Conservation (phyloP, 2,797 vertebrate genomes). For the Sebastes cheni region DNA sequence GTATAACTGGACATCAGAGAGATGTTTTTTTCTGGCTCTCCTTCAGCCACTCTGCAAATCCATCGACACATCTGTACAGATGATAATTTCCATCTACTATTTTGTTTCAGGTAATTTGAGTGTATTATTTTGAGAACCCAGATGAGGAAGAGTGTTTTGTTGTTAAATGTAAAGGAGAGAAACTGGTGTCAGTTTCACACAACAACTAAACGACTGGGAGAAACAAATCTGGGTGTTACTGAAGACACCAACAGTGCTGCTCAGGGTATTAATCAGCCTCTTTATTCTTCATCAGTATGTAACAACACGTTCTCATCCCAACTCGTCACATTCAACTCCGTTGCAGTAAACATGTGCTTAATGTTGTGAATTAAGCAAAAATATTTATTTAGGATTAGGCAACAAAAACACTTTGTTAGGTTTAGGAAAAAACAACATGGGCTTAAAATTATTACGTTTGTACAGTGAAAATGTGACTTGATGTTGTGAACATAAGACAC, state of each 20-base stretch:
- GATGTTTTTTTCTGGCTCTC: background rate
- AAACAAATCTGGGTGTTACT: background rate
- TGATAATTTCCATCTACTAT: background rate
- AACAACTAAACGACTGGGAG: background rate
- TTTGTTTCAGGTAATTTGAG: background rate
- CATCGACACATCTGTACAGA: background rate
- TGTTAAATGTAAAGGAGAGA: fast-evolving
- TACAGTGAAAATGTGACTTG: too few species aligned
- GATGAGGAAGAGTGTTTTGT: background rate
- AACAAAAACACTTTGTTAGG: too few species aligned
- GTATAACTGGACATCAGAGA: background rate
- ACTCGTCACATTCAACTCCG: too few species aligned
- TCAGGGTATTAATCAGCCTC: background rate
- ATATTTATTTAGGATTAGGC: too few species aligned
- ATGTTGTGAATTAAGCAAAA: too few species aligned
- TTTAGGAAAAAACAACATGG: too few species aligned
- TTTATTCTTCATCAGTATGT: background rate
- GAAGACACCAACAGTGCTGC: background rate
- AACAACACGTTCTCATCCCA: too few species aligned
- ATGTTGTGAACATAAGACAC: fast-evolving
- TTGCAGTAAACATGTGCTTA: too few species aligned
- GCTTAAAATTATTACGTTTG: too few species aligned
- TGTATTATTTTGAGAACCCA: background rate
- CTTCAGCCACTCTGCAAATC: background rate
- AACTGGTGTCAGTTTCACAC: background rate